Base-by-base conservation (phyloP, 2,888 invertebrate genomes). In the Tortrix viridana region DNA sequence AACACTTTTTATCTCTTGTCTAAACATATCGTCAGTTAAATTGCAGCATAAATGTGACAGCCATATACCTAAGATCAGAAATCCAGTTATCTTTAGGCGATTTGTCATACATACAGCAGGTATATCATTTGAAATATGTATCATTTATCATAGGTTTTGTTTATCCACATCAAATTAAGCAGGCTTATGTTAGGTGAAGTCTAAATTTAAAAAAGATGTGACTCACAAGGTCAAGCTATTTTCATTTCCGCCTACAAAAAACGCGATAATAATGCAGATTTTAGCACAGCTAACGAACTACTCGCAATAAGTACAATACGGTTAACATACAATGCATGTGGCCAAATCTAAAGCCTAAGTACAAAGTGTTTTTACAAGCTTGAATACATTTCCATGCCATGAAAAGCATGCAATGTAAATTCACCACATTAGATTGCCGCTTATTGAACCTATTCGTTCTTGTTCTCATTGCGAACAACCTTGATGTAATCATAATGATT, bases 281-380 rank as follows among this genome's bases (percentile, higher is more conserved):
- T 37, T 20, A 56, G 43, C 48, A 38, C 37, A 38, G 38, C 44
- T 61, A 61, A 61, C 50, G 22, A 43, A 49, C 48, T 19, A 5
- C 16, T 12, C 26, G 43, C 38, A 20, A 41, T 18, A 9, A 55
- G 32, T 32, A 32, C 32, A 32, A 20, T 43, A 37, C 49, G 37
- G 50, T 38, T 56, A 52, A 44, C 19, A 55, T 23, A 53, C n/a
- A 23, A 47, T 19, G 23, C 16, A 38, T 32, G 16, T 20, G 18
- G 19, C 50, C 19, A 26, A 54, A 60, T 54, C 18, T 43, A 53
- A 60, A 22, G 43, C 22, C 37, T 23, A 32, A 55, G 19, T 54
- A 48, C 47, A 54, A 38, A 23, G 47, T 23, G 23, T 20, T 60
- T 22, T 23, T 26, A 60, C 12, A 20, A 47, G n/a, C 19, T 7